A percentile compares a stretch with the other conserved stretches of the same genome.
Evolutionary conservation across 1,140 invertebrate species (phyloP).

Genomic region (Aphelenchoides besseyi): DNA sequence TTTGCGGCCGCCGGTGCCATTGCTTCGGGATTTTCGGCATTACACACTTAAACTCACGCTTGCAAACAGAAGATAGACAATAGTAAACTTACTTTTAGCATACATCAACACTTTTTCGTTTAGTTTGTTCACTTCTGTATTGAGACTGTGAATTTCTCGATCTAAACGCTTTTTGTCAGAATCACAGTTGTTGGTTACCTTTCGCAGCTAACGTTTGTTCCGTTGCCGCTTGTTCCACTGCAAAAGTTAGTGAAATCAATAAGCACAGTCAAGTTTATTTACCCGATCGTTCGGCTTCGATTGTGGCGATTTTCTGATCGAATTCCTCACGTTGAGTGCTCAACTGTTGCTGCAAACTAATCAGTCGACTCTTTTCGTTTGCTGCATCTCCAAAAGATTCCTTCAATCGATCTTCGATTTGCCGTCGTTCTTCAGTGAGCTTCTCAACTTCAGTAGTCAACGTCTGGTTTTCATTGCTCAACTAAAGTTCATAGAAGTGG

Average conservation of each 20-base stretch:
- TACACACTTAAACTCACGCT: neutral
- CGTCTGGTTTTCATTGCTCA: neutral
- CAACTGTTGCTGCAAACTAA: neutral
- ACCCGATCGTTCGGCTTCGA: neutral
- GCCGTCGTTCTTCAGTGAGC: neutral
- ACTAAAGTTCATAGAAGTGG: neutral
- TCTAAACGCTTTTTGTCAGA: too few species aligned
- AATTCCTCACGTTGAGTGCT: neutral
- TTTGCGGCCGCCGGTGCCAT: slow-evolving; percentile 1
- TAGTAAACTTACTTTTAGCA: slow-evolving; percentile 2
- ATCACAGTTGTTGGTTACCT: neutral
- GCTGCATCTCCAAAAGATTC: neutral
- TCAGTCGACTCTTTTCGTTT: neutral
- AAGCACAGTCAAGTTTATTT: too few species aligned
- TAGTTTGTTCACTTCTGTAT: neutral
- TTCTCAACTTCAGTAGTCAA: neutral
- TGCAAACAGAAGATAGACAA: neutral
- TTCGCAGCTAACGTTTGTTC: neutral
- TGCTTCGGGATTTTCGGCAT: neutral
- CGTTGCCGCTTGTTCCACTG: neutral
- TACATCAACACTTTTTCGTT: neutral
- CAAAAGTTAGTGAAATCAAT: too few species aligned
- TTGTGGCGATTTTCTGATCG: neutral
- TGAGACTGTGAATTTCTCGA: neutral
- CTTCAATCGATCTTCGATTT: neutral